A percentile compares a stretch with the other conserved stretches of the same genome.
phyloP scores from a whole-genome alignment of 2,888 invertebrate species.

The Steinernema scapterisci region DNA sequence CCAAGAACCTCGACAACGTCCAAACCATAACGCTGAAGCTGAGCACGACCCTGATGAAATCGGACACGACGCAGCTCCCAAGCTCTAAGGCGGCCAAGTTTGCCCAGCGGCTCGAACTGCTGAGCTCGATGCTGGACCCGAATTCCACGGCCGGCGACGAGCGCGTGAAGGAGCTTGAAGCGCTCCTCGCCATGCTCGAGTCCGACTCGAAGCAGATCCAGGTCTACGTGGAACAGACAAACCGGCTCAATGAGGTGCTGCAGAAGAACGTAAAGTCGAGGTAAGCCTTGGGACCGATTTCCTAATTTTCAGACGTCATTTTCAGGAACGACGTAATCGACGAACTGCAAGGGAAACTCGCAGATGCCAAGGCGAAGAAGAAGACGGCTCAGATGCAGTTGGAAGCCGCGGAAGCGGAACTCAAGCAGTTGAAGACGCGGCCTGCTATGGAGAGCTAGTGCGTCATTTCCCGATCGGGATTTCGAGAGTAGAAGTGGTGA shows the following conservation, averaged over 20 bases:
- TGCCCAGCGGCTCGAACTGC: constrained; percentile 22
- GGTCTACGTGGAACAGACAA: constrained; percentile 43
- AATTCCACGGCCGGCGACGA: constrained; percentile 41
- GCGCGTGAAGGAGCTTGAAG: constrained; percentile 42
- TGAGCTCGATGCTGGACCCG: constrained; percentile 40
- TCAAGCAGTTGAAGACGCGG: not conserved
- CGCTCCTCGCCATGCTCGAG: constrained; percentile 40
- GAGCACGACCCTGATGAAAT: constrained; percentile 52
- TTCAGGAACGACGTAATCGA: not conserved
- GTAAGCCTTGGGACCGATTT: constrained; percentile 7
- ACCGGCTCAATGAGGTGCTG: constrained; percentile 42
- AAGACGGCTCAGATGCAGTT: not conserved
- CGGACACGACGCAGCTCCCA: constrained; percentile 39
- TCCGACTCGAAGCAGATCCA: constrained; percentile 43
- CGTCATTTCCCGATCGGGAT: not conserved
- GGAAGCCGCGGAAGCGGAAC: not conserved
- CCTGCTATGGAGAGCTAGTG: not conserved
- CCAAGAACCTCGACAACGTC: constrained; percentile 33
- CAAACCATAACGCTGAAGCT: constrained; percentile 47
- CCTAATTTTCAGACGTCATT: no score
- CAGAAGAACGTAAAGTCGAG: constrained; percentile 39
- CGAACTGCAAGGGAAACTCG: not conserved
- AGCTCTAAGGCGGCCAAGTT: not conserved
- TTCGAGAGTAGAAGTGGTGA: no score
- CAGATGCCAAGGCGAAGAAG: not conserved